Conservation (phyloP, 2,797 vertebrate genomes). For the Acanthiza pusilla region DNA sequence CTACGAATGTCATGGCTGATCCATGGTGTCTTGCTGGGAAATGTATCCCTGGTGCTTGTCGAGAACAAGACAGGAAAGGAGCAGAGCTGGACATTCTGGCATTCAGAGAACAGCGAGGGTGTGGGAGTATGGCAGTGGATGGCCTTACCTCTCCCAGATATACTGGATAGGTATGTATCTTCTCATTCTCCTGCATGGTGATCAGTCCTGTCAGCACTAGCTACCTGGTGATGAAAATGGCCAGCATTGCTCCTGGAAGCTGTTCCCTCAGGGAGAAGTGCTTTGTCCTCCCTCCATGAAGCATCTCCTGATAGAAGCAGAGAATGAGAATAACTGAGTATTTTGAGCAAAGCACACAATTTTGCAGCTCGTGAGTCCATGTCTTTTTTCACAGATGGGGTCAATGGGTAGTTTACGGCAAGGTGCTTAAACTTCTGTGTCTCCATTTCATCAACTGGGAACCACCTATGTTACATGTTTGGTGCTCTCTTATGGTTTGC, state of each 20-base stretch:
- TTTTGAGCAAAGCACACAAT: background rate
- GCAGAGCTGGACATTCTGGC: conserved; percentile 82
- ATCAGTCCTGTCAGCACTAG: background rate
- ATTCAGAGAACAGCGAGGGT: conserved; percentile 70
- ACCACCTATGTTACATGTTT: background rate
- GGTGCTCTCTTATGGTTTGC: background rate
- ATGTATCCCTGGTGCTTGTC: conserved; percentile 83
- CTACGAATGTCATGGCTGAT: conserved; percentile 88
- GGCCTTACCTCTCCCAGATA: conserved; percentile 82
- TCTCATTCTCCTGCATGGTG: background rate
- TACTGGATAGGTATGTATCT: conserved; percentile 85
- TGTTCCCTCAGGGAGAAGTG: background rate
- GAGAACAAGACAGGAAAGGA: conserved; percentile 90
- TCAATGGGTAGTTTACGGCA: background rate
- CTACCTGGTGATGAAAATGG: background rate
- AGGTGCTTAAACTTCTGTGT: background rate
- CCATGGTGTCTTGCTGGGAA: conserved; percentile 78
- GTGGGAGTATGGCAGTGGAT: conserved; percentile 84
- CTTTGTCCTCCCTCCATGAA: background rate
- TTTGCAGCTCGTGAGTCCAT: background rate
- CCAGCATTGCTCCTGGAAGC: background rate
- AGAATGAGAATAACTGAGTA: background rate
- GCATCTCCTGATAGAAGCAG: background rate
- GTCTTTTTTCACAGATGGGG: background rate
- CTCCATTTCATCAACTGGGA: background rate